Conservation (phyloP, 2,797 vertebrate genomes). For the Varecia variegata region DNA sequence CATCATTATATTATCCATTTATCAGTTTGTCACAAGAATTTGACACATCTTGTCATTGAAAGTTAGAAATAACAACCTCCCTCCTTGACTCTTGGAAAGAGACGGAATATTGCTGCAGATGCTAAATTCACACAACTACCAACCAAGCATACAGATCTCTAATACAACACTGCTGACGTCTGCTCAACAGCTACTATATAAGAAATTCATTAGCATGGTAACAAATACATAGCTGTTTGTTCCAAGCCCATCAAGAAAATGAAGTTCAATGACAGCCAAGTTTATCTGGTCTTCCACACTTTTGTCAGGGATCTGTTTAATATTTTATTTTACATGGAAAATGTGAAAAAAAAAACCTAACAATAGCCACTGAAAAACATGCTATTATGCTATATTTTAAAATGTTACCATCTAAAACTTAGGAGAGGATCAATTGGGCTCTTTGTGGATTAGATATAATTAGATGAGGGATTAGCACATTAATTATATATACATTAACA, state of each 20-base stretch:
- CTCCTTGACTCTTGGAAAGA: slow-evolving; percentile 57
- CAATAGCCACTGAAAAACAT: slow-evolving; percentile 10
- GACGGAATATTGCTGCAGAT: slow-evolving; percentile 33
- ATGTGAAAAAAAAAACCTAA: slow-evolving; percentile 14
- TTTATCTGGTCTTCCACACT: background rate
- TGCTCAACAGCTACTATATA: background rate
- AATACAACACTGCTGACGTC: slow-evolving; percentile 52
- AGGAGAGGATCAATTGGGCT: slow-evolving; percentile 51
- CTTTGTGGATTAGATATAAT: slow-evolving; percentile 66
- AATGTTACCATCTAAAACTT: slow-evolving; percentile 54
- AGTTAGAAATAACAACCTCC: slow-evolving; percentile 65
- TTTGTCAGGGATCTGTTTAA: slow-evolving; percentile 3
- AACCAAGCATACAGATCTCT: slow-evolving; percentile 37
- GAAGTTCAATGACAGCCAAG: background rate
- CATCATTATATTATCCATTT: slow-evolving; percentile 60
- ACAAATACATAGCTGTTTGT: slow-evolving; percentile 40
- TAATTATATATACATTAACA: slow-evolving; percentile 81
- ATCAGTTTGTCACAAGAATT: slow-evolving; percentile 75
- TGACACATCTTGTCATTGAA: slow-evolving; percentile 67
- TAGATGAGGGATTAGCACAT: slow-evolving; percentile 75
- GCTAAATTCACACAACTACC: background rate
- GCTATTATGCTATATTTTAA: background rate
- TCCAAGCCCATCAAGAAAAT: slow-evolving; percentile 29
- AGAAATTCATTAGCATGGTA: slow-evolving; percentile 15
- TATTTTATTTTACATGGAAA: background rate